phyloP scores from a whole-genome alignment of 2,113 vertebrate genomes.

The Polypterus senegalus region DNA sequence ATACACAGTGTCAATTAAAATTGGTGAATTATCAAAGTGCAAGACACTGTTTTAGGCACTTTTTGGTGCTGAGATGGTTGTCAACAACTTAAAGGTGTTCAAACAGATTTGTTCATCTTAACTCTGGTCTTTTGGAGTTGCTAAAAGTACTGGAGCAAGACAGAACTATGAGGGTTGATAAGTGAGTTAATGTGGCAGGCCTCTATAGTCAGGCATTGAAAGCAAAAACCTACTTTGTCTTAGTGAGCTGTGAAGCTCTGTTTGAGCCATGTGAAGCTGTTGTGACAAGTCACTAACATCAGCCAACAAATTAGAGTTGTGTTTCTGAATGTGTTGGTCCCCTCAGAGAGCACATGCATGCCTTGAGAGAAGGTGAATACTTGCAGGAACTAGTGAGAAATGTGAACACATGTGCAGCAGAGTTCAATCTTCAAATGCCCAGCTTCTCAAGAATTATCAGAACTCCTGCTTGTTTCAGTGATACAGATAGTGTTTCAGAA shows the following conservation, averaged over 20 bases:
- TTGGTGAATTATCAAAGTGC: constrained; percentile 9
- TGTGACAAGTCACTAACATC: constrained; percentile 3
- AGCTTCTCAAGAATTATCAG: constrained; percentile 7
- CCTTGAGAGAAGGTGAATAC: constrained; percentile 3
- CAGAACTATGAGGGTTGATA: constrained; percentile 5
- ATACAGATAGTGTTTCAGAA: background rate
- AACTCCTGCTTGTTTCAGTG: background rate
- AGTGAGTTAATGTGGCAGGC: constrained; percentile 4
- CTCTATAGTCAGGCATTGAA: constrained; percentile 3
- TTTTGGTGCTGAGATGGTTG: constrained; percentile 9
- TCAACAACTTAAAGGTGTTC: constrained; percentile 1
- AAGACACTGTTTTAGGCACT: constrained; percentile 8
- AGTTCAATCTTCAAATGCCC: constrained; percentile 7
- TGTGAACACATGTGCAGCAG: constrained; percentile 2
- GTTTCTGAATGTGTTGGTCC: background rate
- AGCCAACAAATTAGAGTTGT: constrained; percentile 2
- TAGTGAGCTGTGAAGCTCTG: constrained; percentile 8
- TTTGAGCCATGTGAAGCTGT: constrained; percentile 12
- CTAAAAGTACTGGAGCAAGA: constrained; percentile 9
- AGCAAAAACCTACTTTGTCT: background rate
- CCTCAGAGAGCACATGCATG: background rate
- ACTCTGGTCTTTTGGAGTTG: constrained; percentile 3
- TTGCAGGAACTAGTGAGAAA: constrained; percentile 5
- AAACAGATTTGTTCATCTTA: constrained; percentile 1
- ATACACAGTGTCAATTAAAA: background rate